A percentile compares a stretch with the other conserved stretches of the same genome.
These are phyloP conservation scores for Zaprionus lineosus DNA, from an alignment of 2,888 invertebrate genomes.

Conservation along the genomic window DNA sequence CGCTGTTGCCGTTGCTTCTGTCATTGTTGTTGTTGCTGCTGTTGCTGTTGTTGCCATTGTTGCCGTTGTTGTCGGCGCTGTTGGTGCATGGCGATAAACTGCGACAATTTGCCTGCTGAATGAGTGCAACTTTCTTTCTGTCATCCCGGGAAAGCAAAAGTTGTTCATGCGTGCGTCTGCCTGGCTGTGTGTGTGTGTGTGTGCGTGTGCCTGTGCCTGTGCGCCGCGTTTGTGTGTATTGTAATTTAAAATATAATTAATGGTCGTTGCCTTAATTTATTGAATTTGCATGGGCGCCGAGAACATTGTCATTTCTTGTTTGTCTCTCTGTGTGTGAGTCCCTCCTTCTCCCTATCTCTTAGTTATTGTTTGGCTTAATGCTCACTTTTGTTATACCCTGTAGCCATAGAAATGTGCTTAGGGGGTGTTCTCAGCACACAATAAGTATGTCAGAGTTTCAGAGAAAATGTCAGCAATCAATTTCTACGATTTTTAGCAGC, in stretches of 20 bases:
- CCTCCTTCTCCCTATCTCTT: conserved; percentile 4
- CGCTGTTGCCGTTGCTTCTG: neutral
- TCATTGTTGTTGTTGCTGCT: conserved; percentile 22
- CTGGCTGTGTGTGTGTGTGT: conserved; percentile 1
- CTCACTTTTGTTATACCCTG: conserved; percentile 44
- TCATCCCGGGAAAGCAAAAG: conserved; percentile 29
- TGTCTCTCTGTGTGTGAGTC: conserved; percentile 14
- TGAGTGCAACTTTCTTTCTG: conserved; percentile 64
- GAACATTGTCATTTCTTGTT: conserved; percentile 49
- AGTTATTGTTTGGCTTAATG: conserved; percentile 60
- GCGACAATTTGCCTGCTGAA: conserved; percentile 77
- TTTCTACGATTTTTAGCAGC: too few relatives aligned
- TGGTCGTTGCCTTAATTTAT: conserved; percentile 75
- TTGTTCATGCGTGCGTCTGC: conserved; percentile 10
- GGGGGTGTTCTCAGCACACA: neutral
- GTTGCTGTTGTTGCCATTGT: conserved; percentile 24
- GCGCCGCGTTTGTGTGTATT: conserved; percentile 59
- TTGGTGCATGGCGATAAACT: conserved; percentile 72
- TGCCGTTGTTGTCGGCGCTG: conserved; percentile 35
- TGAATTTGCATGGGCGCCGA: conserved; percentile 69
- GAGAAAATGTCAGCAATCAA: too few relatives aligned
- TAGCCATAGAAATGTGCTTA: conserved; percentile 16
- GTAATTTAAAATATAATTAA: conserved; percentile 80
- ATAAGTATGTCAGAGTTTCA: too few relatives aligned
- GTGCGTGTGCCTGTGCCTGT: conserved; percentile 15